Conservation (phyloP, 2,888 invertebrate species). For the Calameuta idolon region DNA sequence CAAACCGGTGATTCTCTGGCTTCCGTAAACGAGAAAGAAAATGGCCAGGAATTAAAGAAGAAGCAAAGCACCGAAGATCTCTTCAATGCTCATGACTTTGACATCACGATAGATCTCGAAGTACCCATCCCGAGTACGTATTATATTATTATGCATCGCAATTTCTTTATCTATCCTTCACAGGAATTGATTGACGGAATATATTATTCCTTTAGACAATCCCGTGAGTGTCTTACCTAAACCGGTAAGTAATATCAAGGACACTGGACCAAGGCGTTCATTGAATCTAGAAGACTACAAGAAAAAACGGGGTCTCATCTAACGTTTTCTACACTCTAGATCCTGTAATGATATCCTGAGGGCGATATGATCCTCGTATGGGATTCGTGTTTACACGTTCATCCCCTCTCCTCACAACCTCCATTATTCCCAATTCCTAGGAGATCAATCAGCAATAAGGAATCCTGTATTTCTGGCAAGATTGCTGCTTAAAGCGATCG, state of each 20-base stretch:
- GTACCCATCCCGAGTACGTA: conserved; percentile 82
- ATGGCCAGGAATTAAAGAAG: conserved; percentile 57
- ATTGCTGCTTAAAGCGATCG: neutral
- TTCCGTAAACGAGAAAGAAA: conserved; percentile 54
- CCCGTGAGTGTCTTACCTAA: conserved; percentile 81
- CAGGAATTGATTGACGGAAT: neutral
- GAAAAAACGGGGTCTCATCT: conserved; percentile 91
- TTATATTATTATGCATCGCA: neutral
- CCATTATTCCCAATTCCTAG: neutral
- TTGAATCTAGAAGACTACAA: conserved; percentile 93
- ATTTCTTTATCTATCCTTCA: neutral
- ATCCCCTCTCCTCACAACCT: neutral
- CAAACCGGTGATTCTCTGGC: conserved; percentile 47
- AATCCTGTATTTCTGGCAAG: neutral
- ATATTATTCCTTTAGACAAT: conserved; percentile 71
- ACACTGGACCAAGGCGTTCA: conserved; percentile 85
- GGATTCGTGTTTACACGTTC: neutral
- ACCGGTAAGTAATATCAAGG: conserved; percentile 79
- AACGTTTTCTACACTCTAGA: conserved; percentile 47
- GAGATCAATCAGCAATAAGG: neutral
- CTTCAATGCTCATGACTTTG: conserved; percentile 89
- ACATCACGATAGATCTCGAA: conserved; percentile 93
- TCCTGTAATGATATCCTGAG: neutral
- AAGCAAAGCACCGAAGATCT: conserved; percentile 69
- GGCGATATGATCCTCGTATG: neutral